phyloP scores from a whole-genome alignment of 2,113 vertebrate species.

The Hoplias malabaricus region DNA sequence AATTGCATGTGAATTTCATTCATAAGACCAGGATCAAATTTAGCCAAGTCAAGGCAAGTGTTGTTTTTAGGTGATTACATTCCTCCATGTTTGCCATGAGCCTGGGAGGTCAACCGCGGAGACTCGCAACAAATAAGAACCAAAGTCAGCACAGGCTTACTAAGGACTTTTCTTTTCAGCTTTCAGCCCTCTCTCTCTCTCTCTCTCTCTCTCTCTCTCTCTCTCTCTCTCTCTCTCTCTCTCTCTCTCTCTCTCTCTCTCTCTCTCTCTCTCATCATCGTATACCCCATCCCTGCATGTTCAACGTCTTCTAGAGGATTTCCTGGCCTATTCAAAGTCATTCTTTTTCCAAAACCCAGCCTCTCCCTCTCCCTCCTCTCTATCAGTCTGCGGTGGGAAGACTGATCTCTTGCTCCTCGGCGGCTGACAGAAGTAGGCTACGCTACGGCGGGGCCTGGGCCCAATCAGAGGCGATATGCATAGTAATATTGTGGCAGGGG shows the following conservation, averaged over 20 bases:
- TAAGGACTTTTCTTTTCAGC: constrained; percentile 40
- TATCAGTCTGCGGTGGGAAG: constrained; percentile 77
- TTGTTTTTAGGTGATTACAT: no score
- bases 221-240: constrained; percentile 25
- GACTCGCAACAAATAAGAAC: constrained; percentile 15
- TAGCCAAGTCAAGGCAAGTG: no score
- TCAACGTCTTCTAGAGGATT: constrained; percentile 35
- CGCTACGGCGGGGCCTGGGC: constrained; percentile 71
- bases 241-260: constrained; percentile 23
- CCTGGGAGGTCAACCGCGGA: constrained; percentile 4
- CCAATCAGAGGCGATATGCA: constrained; percentile 94
- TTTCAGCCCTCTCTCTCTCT: constrained; percentile 20
- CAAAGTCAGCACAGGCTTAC: constrained; percentile 43
- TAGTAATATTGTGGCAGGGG: constrained; percentile 93
- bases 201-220: constrained; percentile 21
- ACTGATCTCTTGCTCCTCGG: constrained; percentile 80
- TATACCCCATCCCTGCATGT: constrained; percentile 14
- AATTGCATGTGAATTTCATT: constrained; percentile 13
- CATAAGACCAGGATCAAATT: constrained; percentile 8
- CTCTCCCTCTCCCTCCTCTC: constrained; percentile 62
- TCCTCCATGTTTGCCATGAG: neutral
- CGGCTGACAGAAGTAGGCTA: constrained; percentile 94
- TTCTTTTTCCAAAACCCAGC: constrained; percentile 59
- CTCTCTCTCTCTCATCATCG: constrained; percentile 29
- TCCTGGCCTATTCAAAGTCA: constrained; percentile 47